Evolutionary conservation across 92 coral and sea anemone species (phyloP).

Genomic region (Porites rus): DNA sequence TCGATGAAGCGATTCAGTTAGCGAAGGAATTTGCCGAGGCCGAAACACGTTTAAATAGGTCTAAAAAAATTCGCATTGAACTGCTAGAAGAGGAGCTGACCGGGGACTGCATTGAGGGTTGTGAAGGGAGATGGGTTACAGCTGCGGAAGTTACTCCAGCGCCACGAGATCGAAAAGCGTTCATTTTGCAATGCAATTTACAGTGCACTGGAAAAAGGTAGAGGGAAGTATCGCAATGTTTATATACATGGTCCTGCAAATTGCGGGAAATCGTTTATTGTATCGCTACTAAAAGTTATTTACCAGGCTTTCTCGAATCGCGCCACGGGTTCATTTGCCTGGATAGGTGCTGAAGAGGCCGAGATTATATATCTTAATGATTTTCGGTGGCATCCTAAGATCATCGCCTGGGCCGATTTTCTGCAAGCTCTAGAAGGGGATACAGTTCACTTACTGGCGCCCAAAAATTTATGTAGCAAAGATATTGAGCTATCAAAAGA

Average conservation of each 20-base stretch:
- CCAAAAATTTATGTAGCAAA: slow-evolving; percentile 49
- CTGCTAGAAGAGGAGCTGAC: neutral
- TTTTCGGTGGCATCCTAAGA: slow-evolving; percentile 62
- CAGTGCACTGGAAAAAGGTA: too few species aligned
- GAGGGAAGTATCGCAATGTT: too few species aligned
- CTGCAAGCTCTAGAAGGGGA: slow-evolving; percentile 67
- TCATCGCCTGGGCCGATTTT: slow-evolving; percentile 69
- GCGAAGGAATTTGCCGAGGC: slow-evolving; percentile 49
- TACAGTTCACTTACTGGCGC: slow-evolving; percentile 27
- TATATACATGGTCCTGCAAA: neutral
- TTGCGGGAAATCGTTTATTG: slow-evolving; percentile 49
- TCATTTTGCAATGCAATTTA: too few species aligned
- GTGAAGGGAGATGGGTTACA: slow-evolving; percentile 40
- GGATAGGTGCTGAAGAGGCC: slow-evolving; percentile 67
- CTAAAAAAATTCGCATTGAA: slow-evolving; percentile 27
- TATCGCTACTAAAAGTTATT: slow-evolving; percentile 39
- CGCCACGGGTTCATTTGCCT: slow-evolving; percentile 63
- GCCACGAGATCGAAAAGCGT: slow-evolving; percentile 14
- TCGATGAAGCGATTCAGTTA: slow-evolving; percentile 41
- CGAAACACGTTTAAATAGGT: neutral
- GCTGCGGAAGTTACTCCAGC: slow-evolving; percentile 28
- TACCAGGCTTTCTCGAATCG: slow-evolving; percentile 55
- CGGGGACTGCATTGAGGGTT: slow-evolving; percentile 30
- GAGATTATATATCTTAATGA: slow-evolving; percentile 61
- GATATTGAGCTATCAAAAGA: slow-evolving; percentile 51